A percentile compares a stretch with the other conserved stretches of the same genome.
Evolutionary conservation across 1,140 invertebrate genomes (phyloP).

Genomic region (Leptopilina boulardi): DNA sequence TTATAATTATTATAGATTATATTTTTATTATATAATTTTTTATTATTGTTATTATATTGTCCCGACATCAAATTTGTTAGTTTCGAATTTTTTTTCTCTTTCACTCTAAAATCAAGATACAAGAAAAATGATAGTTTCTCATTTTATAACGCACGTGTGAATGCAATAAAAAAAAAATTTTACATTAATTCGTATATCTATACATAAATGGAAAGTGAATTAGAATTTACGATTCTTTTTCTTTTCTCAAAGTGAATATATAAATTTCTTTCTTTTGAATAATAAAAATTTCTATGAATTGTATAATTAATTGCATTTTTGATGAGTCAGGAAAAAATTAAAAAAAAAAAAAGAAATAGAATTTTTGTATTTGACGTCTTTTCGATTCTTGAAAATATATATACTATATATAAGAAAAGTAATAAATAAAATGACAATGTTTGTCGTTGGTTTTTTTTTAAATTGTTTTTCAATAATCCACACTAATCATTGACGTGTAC

Average conservation of each 20-base stretch:
- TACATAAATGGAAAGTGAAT: slow-evolving; percentile 8
- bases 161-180: slow-evolving; percentile 5
- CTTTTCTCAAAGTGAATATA: not conserved
- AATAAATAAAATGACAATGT: not conserved
- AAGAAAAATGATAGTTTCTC: not conserved
- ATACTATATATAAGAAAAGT: not conserved
- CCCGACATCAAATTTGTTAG: too few relatives aligned
- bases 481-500: not conserved
- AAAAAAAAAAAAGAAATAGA: not conserved
- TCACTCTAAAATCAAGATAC: too few relatives aligned
- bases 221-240: slow-evolving; percentile 2
- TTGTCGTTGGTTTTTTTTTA: not conserved
- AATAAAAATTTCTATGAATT: not conserved
- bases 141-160: not conserved
- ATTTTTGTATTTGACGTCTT: slow-evolving; percentile 1
- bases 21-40: too few relatives aligned
- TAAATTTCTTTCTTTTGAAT: not conserved
- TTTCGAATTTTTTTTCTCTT: too few relatives aligned
- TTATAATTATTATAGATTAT: too few relatives aligned
- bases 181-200: not conserved
- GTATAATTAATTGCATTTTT: not conserved
- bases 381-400: not conserved
- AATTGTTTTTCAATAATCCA: not conserved
- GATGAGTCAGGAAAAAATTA: not conserved
- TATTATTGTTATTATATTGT: too few relatives aligned